Evolutionary conservation across 2,113 vertebrate genomes (phyloP).

Genomic region (Cyprinodon tularosa): DNA sequence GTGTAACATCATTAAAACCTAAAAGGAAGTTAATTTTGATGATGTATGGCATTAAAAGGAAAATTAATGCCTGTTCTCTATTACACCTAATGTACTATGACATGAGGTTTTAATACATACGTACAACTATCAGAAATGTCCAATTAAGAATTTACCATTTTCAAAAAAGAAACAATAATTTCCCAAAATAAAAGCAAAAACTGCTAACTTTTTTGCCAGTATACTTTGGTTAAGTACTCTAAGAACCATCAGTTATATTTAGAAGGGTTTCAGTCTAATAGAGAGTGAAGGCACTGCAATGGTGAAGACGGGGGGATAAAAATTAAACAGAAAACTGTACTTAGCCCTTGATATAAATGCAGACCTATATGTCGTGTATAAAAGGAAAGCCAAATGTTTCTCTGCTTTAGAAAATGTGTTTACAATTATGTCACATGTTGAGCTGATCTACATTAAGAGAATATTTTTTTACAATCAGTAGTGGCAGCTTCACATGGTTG

Average conservation of each 20-base stretch:
- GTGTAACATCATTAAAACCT: too few relatives aligned
- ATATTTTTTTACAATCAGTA: background rate
- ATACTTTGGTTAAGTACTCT: background rate
- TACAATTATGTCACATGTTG: background rate
- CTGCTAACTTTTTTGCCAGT: background rate
- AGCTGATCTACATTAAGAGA: background rate
- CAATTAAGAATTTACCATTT: too few relatives aligned
- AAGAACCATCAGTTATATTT: background rate
- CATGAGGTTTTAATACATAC: too few relatives aligned
- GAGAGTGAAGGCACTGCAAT: background rate
- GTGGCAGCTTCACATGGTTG: constrained; percentile 4
- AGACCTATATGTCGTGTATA: background rate
- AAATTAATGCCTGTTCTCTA: too few relatives aligned
- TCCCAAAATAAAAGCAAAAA: too few relatives aligned
- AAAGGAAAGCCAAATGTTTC: background rate
- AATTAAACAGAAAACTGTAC: background rate
- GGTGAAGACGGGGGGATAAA: background rate
- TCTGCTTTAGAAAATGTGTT: constrained; percentile 1
- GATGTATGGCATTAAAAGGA: too few relatives aligned
- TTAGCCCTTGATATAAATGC: background rate
- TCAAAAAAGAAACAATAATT: too few relatives aligned
- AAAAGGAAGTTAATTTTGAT: too few relatives aligned
- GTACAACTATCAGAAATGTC: too few relatives aligned
- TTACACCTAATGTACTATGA: too few relatives aligned
- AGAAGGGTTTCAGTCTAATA: background rate